Evolutionary conservation across 2,888 invertebrate genomes (phyloP), one percentile per base, ranked within the genome.

Genomic region (Linnaemya vulpina): DNA sequence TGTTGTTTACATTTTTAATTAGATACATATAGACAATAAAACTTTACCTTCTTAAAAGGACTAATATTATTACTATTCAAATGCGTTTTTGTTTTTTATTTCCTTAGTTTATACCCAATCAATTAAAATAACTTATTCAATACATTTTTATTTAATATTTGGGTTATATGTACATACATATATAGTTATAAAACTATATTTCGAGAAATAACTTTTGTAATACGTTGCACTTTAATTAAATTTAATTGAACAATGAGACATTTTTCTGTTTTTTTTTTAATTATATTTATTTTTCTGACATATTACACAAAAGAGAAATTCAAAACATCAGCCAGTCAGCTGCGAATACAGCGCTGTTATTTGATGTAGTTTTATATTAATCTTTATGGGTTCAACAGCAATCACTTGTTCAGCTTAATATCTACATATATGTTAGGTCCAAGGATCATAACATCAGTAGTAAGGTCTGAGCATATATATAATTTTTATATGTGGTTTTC

Each of bases 161-260:
- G n/a, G 3, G 7, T 53, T 43, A 53, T 1, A 15, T 51, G 3
- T 40, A 40, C 3, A 40, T 11, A 3, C 13, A 40, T 40, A 11
- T 40, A 11, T 38, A 15, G 40, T 49, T 75, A 49, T 68, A 13
- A 11, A 30, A n/a, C 1, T 5, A 11, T 38, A n/a, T 43, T 38
- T 68, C 17, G 22, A 25, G 22, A 81, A 75, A 46, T 51, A 43
- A 20, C 15, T 55, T 53, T 58, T 11, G 58, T 76, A 68, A 81
- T 70, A 81, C 77, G 81, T 84, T 71, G 84, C 80, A 78, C 43
- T 75, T 77, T 81, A 84, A 81, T 81, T 70, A 81, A 63, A 49
- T 77, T 62, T 58, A 68, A 65, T 71, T 71, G 15, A 82, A 70
- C 17, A 62, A 25, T 43, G 10, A 22, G 30, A 8, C 9, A 63